Percentiles rank a stretch among this genome's conserved stretches.
These are phyloP conservation scores for Callionymus lyra DNA, from an alignment of 2,113 vertebrate genomes.

Conservation along the genomic window DNA sequence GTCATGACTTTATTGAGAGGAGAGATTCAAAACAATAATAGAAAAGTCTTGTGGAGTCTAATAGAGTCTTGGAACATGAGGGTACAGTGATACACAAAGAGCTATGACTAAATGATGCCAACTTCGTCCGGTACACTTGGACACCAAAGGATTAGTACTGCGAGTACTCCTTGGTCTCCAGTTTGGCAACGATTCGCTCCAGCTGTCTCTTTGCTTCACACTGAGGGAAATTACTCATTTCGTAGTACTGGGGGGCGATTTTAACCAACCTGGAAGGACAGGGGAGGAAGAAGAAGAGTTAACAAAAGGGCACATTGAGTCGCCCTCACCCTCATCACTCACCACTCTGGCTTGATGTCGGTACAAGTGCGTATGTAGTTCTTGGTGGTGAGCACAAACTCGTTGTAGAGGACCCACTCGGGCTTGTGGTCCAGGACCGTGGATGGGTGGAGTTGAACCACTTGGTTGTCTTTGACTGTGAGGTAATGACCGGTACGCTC, in stretches of 20 bases:
- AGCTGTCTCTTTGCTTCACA: constrained; percentile 96
- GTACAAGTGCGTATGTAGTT: constrained; percentile 99
- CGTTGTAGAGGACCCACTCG: constrained; percentile 98
- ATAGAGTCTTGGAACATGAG: constrained; percentile 78
- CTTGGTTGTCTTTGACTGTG: constrained; percentile 99
- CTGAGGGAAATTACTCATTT: constrained; percentile 97
- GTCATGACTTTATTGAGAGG: constrained; percentile 77
- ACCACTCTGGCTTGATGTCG: constrained; percentile 92
- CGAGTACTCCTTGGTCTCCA: constrained; percentile 93
- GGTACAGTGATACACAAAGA: constrained; percentile 75
- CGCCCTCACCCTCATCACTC: no score
- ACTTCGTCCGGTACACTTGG: constrained; percentile 43
- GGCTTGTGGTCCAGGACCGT: constrained; percentile 98
- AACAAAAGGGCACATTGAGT: no score
- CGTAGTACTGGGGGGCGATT: constrained; percentile 95
- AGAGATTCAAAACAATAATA: constrained; percentile 67
- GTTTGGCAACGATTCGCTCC: constrained; percentile 94
- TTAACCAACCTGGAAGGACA: constrained; percentile 89
- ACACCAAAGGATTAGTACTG: constrained; percentile 85
- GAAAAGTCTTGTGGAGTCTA: constrained; percentile 82
- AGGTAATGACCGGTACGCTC: constrained; percentile 97
- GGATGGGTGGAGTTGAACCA: constrained; percentile 96
- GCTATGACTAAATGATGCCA: constrained; percentile 59
- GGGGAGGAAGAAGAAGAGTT: background rate
- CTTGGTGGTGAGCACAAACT: constrained; percentile 98